Evolutionary conservation across 1,140 invertebrate genomes (phyloP), one percentile per base, ranked within the genome.

Genomic region (Chionoecetes opilio): DNA sequence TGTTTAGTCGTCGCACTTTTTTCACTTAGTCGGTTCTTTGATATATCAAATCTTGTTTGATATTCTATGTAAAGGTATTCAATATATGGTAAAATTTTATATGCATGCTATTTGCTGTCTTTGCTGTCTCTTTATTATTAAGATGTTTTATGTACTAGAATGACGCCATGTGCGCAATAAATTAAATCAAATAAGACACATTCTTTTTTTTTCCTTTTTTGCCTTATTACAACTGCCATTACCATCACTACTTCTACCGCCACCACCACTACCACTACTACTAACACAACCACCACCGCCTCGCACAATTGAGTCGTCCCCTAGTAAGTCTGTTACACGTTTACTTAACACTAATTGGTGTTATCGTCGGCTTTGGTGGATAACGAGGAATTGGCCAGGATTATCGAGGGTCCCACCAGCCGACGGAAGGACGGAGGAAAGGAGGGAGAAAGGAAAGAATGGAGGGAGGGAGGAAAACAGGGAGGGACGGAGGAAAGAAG

Each of bases 331-430:
- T 38, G 92, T 93, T 93, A 93, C 91, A 85, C 92, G 82, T 93
- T 93, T 93, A 93, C 92, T 93, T 93, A 86, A 38, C 38, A 86
- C 29, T 93, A 93, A 93, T 93, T 93, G 92, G 35, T 86, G 92
- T 93, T 86, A 86, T 93, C 82, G 26, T 5, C n/a, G 34, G 88
- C 88, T 53, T 90, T 31, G 87, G 34, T 17, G 34, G 91, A 92
- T 92, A 26, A 75, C 34, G 31, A 14, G 37, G 35, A 82, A 85
- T 93, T 93, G 41, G n/a, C 46, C 31, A 29, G 34, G 92, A 86
- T 93, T 86, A 32, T n/a, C 29, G 32, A 86, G 84, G 84, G 35
- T 17, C 17, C 11, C 17, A 34, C 17, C 35, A n/a, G 63, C 37
- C 31, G 93, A 21, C 21, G 63, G 31, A 46, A 21, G 9, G 29